Conservation (phyloP, 1,140 invertebrate species). For the Latrodectus geometricus region DNA sequence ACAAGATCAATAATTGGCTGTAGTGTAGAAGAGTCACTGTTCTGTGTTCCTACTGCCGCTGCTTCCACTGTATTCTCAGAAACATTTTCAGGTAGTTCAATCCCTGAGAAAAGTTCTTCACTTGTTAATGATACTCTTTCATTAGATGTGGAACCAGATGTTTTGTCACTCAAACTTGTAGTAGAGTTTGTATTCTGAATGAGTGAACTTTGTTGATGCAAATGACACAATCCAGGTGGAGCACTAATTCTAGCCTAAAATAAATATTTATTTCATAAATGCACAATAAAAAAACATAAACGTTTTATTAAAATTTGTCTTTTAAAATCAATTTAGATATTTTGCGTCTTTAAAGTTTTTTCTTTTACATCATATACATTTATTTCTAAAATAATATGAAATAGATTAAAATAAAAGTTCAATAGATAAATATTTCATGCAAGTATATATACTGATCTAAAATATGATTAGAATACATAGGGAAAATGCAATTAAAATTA, state of each 20-base stretch:
- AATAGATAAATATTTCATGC: too few species aligned
- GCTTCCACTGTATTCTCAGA: too few species aligned
- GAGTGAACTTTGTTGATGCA: constrained; percentile 16
- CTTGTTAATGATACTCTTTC: neutral
- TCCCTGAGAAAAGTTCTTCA: constrained; percentile 27
- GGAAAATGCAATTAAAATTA: too few species aligned
- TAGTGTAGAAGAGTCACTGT: neutral
- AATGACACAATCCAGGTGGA: constrained; percentile 53
- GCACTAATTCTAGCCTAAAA: constrained; percentile 60
- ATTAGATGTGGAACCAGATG: neutral
- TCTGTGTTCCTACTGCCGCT: neutral
- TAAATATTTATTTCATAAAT: neutral
- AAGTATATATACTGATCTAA: too few species aligned
- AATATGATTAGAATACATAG: too few species aligned
- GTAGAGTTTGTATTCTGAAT: constrained; percentile 2
- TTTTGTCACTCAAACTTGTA: constrained; percentile 21
- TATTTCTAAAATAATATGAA: too few species aligned
- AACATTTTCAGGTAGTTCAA: neutral
- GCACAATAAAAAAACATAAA: too few species aligned
- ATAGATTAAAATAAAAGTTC: too few species aligned
- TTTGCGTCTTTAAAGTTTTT: too few species aligned
- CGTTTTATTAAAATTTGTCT: too few species aligned
- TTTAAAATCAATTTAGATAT: too few species aligned
- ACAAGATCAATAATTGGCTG: neutral
- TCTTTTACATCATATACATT: too few species aligned